These are phyloP conservation scores for Conus canariensis DNA, from an alignment of 2,888 invertebrate species.

Conservation along the genomic window DNA sequence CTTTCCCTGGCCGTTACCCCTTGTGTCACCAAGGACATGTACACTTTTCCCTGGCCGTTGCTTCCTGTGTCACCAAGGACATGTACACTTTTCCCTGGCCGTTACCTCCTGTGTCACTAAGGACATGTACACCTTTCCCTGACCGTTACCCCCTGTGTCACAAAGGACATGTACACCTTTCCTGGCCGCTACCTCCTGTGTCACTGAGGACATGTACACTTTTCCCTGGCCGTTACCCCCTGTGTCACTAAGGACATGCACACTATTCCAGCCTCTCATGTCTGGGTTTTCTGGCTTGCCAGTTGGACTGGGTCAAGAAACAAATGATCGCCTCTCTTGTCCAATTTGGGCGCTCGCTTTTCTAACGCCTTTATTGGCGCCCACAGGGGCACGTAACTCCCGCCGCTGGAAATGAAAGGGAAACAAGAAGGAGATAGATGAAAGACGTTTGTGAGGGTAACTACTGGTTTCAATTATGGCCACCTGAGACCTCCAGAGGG, in stretches of 20 bases:
- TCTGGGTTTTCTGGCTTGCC: not conserved
- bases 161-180: no score
- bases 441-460: not conserved
- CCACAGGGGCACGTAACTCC: slow-evolving; percentile 6
- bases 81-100: no score
- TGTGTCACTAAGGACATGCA: not conserved
- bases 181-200: no score
- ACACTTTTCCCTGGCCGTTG: no score
- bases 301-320: slow-evolving; percentile 4
- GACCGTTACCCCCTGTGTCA: no score
- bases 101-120: no score
- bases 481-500: slow-evolving; percentile 1
- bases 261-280: not conserved
- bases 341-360: slow-evolving; percentile 22
- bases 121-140: no score
- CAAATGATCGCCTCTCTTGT: slow-evolving; percentile 27
- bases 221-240: not conserved
- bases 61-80: no score
- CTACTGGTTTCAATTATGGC: slow-evolving; percentile 4
- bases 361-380: slow-evolving; percentile 29
- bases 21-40: no score
- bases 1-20: no score
- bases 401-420: slow-evolving; percentile 30
- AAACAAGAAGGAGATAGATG: not conserved
- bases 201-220: not conserved